These are phyloP conservation scores for Hiodon tergisus DNA, from an alignment of 2,113 vertebrate genomes.

Conservation along the genomic window DNA sequence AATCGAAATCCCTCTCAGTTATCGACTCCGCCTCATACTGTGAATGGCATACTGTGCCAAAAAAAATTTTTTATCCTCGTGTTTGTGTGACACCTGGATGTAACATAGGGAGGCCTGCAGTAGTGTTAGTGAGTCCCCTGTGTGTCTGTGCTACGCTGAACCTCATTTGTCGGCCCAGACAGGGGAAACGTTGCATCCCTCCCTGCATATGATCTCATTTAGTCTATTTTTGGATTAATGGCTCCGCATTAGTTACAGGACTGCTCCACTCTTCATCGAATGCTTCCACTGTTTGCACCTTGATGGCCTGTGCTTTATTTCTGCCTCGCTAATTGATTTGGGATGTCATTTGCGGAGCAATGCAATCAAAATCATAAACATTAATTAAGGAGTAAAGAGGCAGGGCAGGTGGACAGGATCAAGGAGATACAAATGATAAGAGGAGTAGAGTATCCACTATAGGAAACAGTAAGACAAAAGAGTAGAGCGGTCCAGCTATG, in stretches of 20 bases:
- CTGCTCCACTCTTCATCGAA: not conserved
- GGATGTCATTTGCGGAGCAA: not conserved
- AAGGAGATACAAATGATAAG: not conserved
- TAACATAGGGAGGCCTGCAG: too few relatives aligned
- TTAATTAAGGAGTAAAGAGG: conserved; percentile 8
- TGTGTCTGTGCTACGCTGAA: too few relatives aligned
- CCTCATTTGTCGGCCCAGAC: too few relatives aligned
- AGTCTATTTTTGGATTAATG: not conserved
- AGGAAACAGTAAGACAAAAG: not conserved
- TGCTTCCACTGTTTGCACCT: not conserved
- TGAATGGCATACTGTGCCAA: too few relatives aligned
- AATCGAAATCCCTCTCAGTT: too few relatives aligned
- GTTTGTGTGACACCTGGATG: not conserved
- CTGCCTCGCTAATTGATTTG: not conserved
- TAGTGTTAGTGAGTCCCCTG: too few relatives aligned
- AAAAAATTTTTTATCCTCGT: not conserved
- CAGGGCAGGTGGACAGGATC: not conserved
- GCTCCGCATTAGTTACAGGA: not conserved
- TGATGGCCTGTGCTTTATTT: conserved; percentile 1
- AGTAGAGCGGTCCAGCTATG: not conserved
- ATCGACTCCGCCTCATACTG: too few relatives aligned
- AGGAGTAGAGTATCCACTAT: not conserved
- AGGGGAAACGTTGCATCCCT: too few relatives aligned
- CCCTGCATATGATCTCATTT: too few relatives aligned
- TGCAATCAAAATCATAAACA: not conserved